These are phyloP conservation scores for Neotragus pygmaeus DNA, from an alignment of 2,113 vertebrate species.

Conservation along the genomic window DNA sequence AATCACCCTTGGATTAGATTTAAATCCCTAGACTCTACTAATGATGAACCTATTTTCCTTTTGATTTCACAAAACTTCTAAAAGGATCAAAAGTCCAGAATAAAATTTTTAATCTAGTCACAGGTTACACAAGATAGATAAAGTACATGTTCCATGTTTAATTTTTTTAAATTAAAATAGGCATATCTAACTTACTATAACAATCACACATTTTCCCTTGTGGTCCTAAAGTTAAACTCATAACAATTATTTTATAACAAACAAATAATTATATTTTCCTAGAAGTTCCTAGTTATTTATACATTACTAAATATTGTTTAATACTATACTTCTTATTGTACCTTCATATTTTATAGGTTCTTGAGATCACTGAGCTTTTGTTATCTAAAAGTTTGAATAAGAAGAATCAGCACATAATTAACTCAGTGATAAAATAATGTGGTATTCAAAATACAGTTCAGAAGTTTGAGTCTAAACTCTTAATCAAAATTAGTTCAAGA, in stretches of 20 bases:
- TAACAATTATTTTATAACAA: background rate
- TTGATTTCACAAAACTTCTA: background rate
- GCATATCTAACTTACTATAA: background rate
- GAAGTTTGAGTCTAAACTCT: background rate
- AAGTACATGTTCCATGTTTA: background rate
- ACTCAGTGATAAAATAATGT: background rate
- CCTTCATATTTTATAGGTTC: background rate
- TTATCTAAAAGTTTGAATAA: background rate
- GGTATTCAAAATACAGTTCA: background rate
- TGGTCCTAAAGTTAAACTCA: background rate
- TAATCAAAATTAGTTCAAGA: background rate
- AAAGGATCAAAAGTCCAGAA: background rate
- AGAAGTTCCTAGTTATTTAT: background rate
- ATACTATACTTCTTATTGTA: background rate
- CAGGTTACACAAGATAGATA: background rate
- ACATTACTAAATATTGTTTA: background rate
- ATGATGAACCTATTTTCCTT: background rate
- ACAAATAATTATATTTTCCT: background rate
- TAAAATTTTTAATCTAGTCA: background rate
- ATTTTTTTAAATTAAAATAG: background rate
- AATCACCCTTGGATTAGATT: background rate
- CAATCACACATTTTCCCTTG: background rate
- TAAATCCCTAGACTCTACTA: background rate
- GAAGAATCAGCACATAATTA: background rate
- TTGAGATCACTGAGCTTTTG: background rate